Base-by-base conservation (phyloP, 2,113 vertebrate genomes). In the Alosa alosa region DNA sequence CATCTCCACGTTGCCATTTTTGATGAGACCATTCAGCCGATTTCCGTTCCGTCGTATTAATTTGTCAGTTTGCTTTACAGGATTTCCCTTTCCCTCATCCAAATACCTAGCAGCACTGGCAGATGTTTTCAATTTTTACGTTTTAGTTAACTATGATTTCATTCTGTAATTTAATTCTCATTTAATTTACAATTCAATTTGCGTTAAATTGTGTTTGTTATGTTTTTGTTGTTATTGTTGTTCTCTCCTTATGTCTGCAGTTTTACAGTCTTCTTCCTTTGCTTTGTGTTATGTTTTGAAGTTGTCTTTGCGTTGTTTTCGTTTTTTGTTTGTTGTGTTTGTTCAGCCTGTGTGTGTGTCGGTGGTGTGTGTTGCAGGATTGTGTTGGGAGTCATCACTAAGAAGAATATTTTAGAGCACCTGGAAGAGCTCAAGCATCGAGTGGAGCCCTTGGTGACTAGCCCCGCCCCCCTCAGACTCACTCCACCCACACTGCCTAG, bases 361-460 rank as follows among this genome's bases (percentile, higher is more conserved):
- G 93, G 96, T 96, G 95, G 94, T 96, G 95, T 92, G 97, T 99
- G 97, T 99, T 99, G 95, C 98, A 99, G 98, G 98, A 98, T 96
- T 98, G 96, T 99, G 96, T 99, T 99, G 97, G 98, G 98, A 94
- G 99, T 99, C 98, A 99, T 99, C 98, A 99, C 98, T 95, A 99
- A 99, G 98, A 99, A 99, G 98, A 99, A 99, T 97, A 98, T 99
- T 95, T 97, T 99, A 99, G 97, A 97, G 90, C 98, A 99, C 96
- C 97, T 99, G 97, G 97, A 99, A 96, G 96, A 99, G 96, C 96
- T 99, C 96, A 97, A 97, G 97, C 97, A 96, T 94, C 96, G 96
- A 95, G 94, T 96, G 95, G 96, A 98, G 94, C 96, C 96, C 95
- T 94, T 97, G 98, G 98, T 99, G 98, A 99, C 96, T 97, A 98